Conservation (phyloP, 2,888 invertebrate genomes). For the Xiphydria camelus region DNA sequence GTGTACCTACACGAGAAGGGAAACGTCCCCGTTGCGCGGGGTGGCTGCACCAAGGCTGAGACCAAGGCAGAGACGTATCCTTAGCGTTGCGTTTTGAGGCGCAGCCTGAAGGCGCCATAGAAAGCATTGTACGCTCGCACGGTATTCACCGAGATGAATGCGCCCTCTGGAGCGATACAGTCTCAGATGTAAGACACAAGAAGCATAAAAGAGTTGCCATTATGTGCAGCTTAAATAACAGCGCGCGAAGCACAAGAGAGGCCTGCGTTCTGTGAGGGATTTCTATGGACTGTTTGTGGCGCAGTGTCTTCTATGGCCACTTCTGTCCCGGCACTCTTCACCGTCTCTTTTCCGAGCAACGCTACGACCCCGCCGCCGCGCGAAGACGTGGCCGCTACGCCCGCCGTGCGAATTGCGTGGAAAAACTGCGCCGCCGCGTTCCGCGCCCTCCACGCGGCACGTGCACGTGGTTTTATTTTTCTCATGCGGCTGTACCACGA, state of each 20-base stretch:
- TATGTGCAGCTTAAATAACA: conserved; percentile 56
- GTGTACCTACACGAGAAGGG: too few relatives aligned
- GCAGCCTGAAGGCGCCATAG: conserved; percentile 35
- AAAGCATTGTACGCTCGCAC: conserved; percentile 41
- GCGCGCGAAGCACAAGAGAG: conserved; percentile 32
- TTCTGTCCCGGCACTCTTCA: conserved; percentile 30
- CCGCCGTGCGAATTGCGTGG: neutral
- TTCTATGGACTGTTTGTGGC: conserved; percentile 38
- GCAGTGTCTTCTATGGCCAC: conserved; percentile 31
- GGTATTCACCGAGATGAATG: conserved; percentile 49
- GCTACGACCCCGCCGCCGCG: conserved; percentile 21
- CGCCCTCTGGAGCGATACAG: conserved; percentile 49
- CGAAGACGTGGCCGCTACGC: conserved; percentile 8
- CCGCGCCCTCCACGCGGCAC: neutral
- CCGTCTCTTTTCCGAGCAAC: conserved; percentile 24
- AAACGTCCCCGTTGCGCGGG: conserved; percentile 6
- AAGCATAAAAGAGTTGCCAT: conserved; percentile 55
- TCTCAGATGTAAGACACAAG: conserved; percentile 53
- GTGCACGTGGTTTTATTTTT: too few relatives aligned
- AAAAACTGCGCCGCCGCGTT: too few relatives aligned
- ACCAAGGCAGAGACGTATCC: conserved; percentile 30
- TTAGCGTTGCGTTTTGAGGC: conserved; percentile 31
- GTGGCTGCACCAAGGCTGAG: conserved; percentile 17
- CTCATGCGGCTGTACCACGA: too few relatives aligned
- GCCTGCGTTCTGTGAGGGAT: conserved; percentile 28